Percentiles rank a stretch among this genome's conserved stretches.
phyloP scores from a whole-genome alignment of 2,113 vertebrate genomes.

The Sinocyclocheilus rhinocerous region DNA sequence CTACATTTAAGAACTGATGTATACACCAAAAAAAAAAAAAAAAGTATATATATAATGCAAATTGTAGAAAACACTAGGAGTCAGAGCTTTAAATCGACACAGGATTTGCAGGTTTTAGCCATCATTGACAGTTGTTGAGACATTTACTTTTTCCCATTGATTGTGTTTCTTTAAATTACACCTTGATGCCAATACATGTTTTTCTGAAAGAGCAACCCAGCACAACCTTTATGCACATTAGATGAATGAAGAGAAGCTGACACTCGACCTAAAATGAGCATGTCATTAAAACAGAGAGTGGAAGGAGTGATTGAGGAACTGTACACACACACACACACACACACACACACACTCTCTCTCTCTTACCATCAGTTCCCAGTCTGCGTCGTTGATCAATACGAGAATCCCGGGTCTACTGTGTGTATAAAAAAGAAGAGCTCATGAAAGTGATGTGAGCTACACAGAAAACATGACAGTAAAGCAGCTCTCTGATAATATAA shows the following conservation, averaged over 20 bases:
- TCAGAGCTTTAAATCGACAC: slow-evolving; percentile 35
- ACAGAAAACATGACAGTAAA: slow-evolving; percentile 41
- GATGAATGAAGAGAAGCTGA: slow-evolving; percentile 13
- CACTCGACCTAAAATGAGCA: slow-evolving; percentile 30
- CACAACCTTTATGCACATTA: slow-evolving; percentile 24
- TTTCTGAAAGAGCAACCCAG: slow-evolving; percentile 36
- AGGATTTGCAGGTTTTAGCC: slow-evolving; percentile 48
- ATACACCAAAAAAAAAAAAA: slow-evolving; percentile 4
- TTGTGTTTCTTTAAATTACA: slow-evolving; percentile 53
- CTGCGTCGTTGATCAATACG: slow-evolving; percentile 95
- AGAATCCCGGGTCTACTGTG: slow-evolving; percentile 95
- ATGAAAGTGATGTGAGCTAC: slow-evolving; percentile 23
- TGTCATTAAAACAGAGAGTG: slow-evolving; percentile 47
- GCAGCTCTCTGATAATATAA: slow-evolving; percentile 13
- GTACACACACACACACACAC: slow-evolving; percentile 50
- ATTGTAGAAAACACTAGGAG: slow-evolving; percentile 8
- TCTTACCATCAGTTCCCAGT: slow-evolving; percentile 98
- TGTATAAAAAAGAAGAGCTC: slow-evolving; percentile 58
- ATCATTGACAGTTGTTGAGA: slow-evolving; percentile 43
- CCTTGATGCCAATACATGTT: slow-evolving; percentile 47
- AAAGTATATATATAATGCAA: slow-evolving; percentile 8
- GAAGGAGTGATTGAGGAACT: slow-evolving; percentile 19
- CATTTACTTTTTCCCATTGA: slow-evolving; percentile 53
- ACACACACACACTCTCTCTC: not conserved
- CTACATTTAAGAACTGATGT: not conserved